Conservation (phyloP, 2,113 vertebrate genomes). For the Centropus unirufus region DNA sequence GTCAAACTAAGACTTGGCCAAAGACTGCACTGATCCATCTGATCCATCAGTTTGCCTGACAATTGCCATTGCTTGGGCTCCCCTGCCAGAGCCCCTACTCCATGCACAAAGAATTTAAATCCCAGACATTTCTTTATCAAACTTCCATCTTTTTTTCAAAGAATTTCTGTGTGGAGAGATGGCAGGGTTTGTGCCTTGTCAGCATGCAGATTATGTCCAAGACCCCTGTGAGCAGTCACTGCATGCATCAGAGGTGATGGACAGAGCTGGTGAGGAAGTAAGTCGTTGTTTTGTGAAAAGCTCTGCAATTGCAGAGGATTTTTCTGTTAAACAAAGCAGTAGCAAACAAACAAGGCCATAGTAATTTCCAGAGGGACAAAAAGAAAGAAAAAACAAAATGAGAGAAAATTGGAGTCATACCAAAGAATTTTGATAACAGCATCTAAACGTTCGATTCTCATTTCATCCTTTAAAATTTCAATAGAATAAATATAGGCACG, state of each 20-base stretch:
- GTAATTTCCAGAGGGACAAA: background rate
- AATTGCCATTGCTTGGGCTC: background rate
- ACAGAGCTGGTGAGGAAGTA: background rate
- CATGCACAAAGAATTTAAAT: background rate
- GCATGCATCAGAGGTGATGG: background rate
- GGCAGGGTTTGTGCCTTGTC: background rate
- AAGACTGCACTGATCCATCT: background rate
- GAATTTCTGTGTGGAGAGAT: background rate
- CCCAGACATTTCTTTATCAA: background rate
- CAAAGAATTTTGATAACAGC: background rate
- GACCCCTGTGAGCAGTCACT: background rate
- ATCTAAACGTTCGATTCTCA: background rate
- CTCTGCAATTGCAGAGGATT: background rate
- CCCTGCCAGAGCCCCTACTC: background rate
- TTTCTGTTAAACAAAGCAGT: background rate
- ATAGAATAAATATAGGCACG: background rate
- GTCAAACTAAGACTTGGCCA: background rate
- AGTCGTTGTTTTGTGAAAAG: background rate
- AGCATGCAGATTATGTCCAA: background rate
- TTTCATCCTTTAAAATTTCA: background rate
- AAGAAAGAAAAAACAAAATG: too few species aligned
- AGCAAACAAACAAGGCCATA: background rate
- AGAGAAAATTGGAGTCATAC: background rate
- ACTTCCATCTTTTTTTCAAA: background rate
- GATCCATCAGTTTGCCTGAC: background rate